A percentile compares a stretch with the other conserved stretches of the same genome.
These are phyloP conservation scores for Polyommatus icarus DNA, from an alignment of 2,888 invertebrate genomes.

Conservation along the genomic window DNA sequence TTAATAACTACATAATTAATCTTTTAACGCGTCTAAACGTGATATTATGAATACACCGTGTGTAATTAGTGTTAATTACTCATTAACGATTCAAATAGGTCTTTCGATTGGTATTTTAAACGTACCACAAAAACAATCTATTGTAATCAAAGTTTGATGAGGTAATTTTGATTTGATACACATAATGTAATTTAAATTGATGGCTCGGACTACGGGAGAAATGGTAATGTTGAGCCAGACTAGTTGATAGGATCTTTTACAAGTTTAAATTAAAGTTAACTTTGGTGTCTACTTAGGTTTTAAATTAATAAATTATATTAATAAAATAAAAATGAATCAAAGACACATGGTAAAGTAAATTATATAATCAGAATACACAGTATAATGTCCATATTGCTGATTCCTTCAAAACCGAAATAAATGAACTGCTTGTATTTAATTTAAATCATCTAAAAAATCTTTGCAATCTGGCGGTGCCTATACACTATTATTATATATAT, in stretches of 20 bases:
- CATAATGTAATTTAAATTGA: conserved; percentile 11
- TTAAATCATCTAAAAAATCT: too few species aligned
- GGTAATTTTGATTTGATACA: neutral
- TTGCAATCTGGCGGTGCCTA: too few species aligned
- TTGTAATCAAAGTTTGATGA: conserved; percentile 31
- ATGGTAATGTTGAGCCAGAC: neutral
- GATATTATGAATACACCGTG: conserved; percentile 1
- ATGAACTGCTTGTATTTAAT: neutral
- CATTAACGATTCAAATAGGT: conserved; percentile 30
- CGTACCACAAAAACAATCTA: conserved; percentile 23
- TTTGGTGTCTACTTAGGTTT: neutral
- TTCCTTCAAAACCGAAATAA: neutral
- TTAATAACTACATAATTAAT: conserved; percentile 27
- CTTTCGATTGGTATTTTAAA: conserved; percentile 22
- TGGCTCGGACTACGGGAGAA: neutral
- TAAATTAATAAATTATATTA: neutral
- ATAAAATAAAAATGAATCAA: neutral
- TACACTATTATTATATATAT: too few species aligned
- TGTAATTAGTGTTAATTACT: conserved; percentile 33
- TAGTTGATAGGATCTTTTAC: neutral
- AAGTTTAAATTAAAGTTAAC: neutral
- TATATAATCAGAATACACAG: neutral
- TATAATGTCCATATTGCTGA: neutral
- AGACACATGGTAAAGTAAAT: neutral
- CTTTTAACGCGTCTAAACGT: conserved; percentile 22